A percentile compares a stretch with the other conserved stretches of the same genome.
These are phyloP conservation scores for Meteorus cinctellus DNA, from an alignment of 2,888 invertebrate genomes.

Conservation along the genomic window DNA sequence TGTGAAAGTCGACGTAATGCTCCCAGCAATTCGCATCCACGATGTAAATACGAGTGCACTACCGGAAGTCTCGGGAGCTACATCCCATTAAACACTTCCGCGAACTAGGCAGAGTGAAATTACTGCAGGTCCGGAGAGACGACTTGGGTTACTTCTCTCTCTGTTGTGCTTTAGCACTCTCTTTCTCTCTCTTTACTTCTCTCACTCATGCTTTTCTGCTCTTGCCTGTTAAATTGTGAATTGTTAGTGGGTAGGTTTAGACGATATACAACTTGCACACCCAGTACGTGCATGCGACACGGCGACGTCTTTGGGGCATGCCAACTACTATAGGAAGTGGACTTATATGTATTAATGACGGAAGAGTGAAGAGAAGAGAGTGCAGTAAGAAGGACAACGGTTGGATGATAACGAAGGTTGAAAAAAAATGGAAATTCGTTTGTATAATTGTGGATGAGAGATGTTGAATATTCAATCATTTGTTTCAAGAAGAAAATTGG, in stretches of 20 bases:
- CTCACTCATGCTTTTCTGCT: neutral
- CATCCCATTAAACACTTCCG: constrained; percentile 53
- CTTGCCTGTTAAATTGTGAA: constrained; percentile 2
- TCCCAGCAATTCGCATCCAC: constrained; percentile 32
- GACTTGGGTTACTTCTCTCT: constrained; percentile 45
- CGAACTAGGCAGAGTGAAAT: constrained; percentile 47
- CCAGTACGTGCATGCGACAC: constrained; percentile 1
- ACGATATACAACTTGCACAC: neutral
- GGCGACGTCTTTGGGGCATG: neutral
- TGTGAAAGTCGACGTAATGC: constrained; percentile 25
- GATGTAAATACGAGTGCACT: constrained; percentile 31
- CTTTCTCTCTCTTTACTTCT: neutral
- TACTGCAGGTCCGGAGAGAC: constrained; percentile 43
- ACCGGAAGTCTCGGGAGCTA: constrained; percentile 48
- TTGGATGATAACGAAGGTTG: neutral
- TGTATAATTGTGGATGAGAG: neutral
- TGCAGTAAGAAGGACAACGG: no score
- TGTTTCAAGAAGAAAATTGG: no score
- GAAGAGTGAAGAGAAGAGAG: no score
- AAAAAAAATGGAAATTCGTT: neutral
- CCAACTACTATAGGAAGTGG: neutral
- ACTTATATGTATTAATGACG: neutral
- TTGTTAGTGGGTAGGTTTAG: neutral
- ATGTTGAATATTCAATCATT: no score
- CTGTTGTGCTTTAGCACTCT: neutral